Evolutionary conservation across 2,113 vertebrate genomes (phyloP), one percentile per base, ranked within the genome.

Genomic region (Sander vitreus): DNA sequence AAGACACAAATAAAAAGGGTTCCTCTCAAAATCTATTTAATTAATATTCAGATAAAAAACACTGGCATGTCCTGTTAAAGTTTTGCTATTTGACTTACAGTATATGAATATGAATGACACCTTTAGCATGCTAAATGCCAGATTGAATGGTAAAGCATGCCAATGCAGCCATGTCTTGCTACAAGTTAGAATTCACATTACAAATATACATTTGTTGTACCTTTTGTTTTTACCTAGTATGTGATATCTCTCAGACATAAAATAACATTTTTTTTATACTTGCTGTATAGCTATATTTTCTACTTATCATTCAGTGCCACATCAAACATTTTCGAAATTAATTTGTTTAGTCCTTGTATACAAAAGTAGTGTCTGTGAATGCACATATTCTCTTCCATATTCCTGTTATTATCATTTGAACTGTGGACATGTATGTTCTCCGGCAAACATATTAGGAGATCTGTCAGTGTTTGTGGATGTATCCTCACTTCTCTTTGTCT

Each of bases 391-490:
- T 18, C 19, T 69, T 59, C 70, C 36, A 53, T 65, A 55, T 47
- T 64, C 30, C 72, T 50, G 14, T 81, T 47, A 4, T 27, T 0
- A 1, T 80, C 18, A 55, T 65, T 64, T 65, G 23, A 50, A 23
- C 12, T 55, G 58, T 39, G 23, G 14, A 15, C 1, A 2, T 19
- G 48, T 23, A 25, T 1, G 4, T 14, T 16, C 48, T 10, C 6
- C 45, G 67, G 62, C 19, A 80, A 59, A 80, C 57, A 21, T 23
- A 43, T 25, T 25, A 2, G 16, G 19, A 48, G 51, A 67, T 39
- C 1, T 73, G 48, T 48, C 59, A 54, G 73, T 69, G 62, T 84
- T 58, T 81, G 75, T 80, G 67, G 78, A 30, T 55, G 82, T 86
- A 80, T 86, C 70, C 25, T 84, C 51, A 16, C 53, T 51, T 60